Percentiles rank a stretch among this genome's conserved stretches.
Evolutionary conservation across 2,113 vertebrate genomes (phyloP).

Genomic region (Carlito syrichta): DNA sequence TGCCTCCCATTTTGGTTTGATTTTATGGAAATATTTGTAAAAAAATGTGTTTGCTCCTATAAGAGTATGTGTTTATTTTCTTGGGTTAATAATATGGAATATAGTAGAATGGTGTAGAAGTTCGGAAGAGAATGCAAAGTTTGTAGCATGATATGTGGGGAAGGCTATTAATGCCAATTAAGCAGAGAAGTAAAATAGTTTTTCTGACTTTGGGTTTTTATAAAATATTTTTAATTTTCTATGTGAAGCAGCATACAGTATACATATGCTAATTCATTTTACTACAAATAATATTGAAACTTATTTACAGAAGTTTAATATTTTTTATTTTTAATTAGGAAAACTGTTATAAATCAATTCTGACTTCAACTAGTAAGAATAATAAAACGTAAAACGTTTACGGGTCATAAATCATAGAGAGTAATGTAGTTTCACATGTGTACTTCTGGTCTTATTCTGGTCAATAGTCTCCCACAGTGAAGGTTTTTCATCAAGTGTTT

Average conservation of each 20-base stretch:
- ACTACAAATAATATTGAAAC: neutral
- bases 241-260: neutral
- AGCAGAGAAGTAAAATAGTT: neutral
- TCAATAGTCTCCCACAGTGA: neutral
- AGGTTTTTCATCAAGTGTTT: neutral
- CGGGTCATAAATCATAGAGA: neutral
- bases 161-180: neutral
- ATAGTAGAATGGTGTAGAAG: constrained; percentile 16
- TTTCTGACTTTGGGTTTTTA: neutral
- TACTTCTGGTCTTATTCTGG: neutral
- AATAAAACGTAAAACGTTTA: neutral
- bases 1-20: neutral
- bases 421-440: neutral
- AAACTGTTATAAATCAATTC: neutral
- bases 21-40: constrained; percentile 8
- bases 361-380: constrained; percentile 8
- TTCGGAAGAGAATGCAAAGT: neutral
- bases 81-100: neutral
- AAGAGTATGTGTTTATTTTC: neutral
- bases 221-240: neutral
- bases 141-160: neutral
- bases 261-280: neutral
- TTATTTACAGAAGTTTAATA: neutral
- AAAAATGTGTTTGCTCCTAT: neutral
- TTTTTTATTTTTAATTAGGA: constrained; percentile 17